Percentiles rank a stretch among this genome's conserved stretches.
These are phyloP conservation scores for Pogonognathellus flavescens DNA, from an alignment of 1,140 invertebrate species.

Conservation along the genomic window DNA sequence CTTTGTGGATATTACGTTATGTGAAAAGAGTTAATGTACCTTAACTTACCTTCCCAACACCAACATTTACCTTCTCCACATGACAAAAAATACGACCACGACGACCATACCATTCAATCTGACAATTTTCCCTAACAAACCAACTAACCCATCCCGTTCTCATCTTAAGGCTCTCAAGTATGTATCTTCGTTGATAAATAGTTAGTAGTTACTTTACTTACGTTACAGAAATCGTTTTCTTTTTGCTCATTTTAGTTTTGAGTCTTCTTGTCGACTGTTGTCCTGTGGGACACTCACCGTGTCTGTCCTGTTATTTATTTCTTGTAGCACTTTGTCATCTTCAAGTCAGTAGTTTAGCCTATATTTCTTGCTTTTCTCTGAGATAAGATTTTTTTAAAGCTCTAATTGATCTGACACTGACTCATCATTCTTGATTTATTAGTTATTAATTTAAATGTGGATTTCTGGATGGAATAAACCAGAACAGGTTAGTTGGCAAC, in stretches of 20 bases:
- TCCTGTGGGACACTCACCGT: constrained; percentile 36
- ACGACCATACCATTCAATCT: background rate
- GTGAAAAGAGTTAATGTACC: constrained; percentile 13
- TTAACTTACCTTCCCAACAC: background rate
- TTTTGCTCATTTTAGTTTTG: constrained; percentile 41
- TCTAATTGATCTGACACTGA: background rate
- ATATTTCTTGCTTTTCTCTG: background rate
- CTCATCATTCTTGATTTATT: background rate
- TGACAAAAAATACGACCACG: background rate
- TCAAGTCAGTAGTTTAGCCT: background rate
- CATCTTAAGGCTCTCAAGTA: background rate
- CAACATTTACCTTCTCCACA: constrained; percentile 24
- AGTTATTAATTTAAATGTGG: too few relatives aligned
- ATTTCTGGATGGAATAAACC: too few relatives aligned
- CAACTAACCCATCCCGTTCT: constrained; percentile 3
- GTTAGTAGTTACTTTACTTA: constrained; percentile 20
- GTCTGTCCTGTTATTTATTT: constrained; percentile 14
- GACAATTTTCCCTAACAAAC: background rate
- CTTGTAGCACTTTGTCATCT: background rate
- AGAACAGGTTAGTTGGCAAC: too few relatives aligned
- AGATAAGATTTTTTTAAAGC: background rate
- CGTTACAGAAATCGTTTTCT: constrained; percentile 13
- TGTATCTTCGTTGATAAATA: background rate
- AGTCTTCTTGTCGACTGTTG: constrained; percentile 43
- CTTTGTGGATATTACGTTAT: background rate